Conservation (phyloP, 2,888 invertebrate species). For the Toxonevra muliebris region DNA sequence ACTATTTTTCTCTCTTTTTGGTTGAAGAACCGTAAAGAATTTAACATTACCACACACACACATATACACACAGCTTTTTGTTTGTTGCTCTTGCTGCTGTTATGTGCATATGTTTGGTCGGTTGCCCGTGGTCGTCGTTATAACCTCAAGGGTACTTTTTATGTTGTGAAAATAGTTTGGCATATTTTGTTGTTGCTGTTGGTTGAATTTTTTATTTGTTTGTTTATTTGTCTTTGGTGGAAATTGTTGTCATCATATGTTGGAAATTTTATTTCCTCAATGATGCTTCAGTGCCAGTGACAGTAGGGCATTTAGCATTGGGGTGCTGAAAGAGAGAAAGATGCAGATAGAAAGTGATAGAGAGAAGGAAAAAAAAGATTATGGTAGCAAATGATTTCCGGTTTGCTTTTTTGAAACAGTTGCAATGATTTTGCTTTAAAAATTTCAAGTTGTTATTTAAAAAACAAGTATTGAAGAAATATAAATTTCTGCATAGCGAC, state of each 20-base stretch:
- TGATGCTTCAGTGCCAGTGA: not conserved
- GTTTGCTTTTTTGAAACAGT: no score
- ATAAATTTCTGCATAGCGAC: no score
- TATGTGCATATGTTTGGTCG: not conserved
- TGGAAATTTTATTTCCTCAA: slow-evolving; percentile 7
- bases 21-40: not conserved
- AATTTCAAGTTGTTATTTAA: no score
- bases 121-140: slow-evolving; percentile 26
- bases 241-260: slow-evolving; percentile 10
- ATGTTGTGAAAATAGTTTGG: slow-evolving; percentile 9
- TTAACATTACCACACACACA: slow-evolving; percentile 22
- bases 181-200: slow-evolving; percentile 12
- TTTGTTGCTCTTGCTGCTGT: slow-evolving; percentile 10
- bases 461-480: no score
- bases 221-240: not conserved
- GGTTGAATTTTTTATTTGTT: slow-evolving; percentile 14
- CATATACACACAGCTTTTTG: not conserved
- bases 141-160: slow-evolving; percentile 38
- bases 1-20: slow-evolving; percentile 11
- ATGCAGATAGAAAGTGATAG: no score
- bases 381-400: no score
- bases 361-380: no score
- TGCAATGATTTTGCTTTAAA: no score
- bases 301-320: no score
- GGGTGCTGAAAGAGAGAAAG: no score